Evolutionary conservation across 2,113 vertebrate species (phyloP).

Genomic region (Pachyramphus minor): DNA sequence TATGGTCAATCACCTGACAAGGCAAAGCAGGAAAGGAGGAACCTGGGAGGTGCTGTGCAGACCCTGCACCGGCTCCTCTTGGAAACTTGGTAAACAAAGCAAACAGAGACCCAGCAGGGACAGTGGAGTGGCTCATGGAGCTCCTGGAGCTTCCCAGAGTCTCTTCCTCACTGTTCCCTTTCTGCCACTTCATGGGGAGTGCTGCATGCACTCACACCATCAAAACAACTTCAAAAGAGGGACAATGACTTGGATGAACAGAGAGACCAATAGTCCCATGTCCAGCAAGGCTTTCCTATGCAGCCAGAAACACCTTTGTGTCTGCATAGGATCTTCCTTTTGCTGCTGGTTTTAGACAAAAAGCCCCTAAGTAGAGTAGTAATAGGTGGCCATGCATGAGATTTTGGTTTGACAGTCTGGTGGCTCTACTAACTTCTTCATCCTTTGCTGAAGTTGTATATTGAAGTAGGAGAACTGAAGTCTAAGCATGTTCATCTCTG

Average conservation of each 20-base stretch:
- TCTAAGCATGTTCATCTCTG: background rate
- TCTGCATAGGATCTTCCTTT: background rate
- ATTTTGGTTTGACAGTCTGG: background rate
- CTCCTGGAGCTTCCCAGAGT: background rate
- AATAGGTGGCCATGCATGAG: background rate
- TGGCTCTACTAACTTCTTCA: background rate
- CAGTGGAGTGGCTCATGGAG: rapidly evolving
- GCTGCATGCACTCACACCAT: background rate
- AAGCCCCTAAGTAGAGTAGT: background rate
- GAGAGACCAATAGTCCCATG: background rate
- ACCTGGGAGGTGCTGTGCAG: background rate
- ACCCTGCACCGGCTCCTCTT: background rate
- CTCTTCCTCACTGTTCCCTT: background rate
- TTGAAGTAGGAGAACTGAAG: background rate
- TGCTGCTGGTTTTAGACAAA: background rate
- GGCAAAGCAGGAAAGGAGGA: background rate
- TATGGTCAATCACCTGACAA: background rate
- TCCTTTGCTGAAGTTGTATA: background rate
- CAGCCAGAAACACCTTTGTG: background rate
- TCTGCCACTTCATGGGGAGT: rapidly evolving
- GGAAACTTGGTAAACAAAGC: background rate
- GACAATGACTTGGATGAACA: background rate
- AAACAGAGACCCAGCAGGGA: background rate
- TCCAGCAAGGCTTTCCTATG: background rate
- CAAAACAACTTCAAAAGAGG: background rate